Evolutionary conservation across 2,113 vertebrate genomes (phyloP), one percentile per base, ranked within the genome.

Genomic region (Pituophis catenifer): DNA sequence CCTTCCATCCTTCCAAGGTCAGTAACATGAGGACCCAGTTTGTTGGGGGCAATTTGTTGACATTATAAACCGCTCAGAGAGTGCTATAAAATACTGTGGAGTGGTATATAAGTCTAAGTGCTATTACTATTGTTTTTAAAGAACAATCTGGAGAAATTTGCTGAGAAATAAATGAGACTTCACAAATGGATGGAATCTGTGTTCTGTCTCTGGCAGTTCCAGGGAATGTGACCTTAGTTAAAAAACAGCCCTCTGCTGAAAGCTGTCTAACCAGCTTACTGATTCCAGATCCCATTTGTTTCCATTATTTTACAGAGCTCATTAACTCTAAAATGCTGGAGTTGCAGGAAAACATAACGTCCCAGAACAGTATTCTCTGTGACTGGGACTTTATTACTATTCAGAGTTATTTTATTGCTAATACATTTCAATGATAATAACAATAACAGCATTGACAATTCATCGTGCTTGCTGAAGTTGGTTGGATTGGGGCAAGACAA

Each of bases 321-420:
- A 86, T 33, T 33, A 1, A 86, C 92, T 62, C 48, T 17, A 57
- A 89, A 48, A 1, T 88, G 29, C 91, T 91, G 53, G 89, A 50
- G 53, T 94, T 93, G 94, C 96, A 97, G 95, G 21, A 65, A 93
- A 9, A 1, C 92, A 94, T 95, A 94, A 91, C 96, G 94, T 95
- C 94, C 92, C 2, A 0, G 89, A 96, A 95, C 93, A 92, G 8
- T 0, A 2, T 93, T 95, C 94, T 91, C 90, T 57, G 53, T 65
- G 95, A 95, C 96, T 96, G 96, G 94, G 92, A 26, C 93, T 97
- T 97, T 96, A 96, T 95, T 65, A 44, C 3, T 26, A 55, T 94
- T 94, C 93, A 0, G 54, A 93, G 94, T n/a, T 1, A 88, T 75
- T 95, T 96, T 96, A 95, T 93, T 94, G 85, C 95, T 94, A 0